These are phyloP conservation scores for Tigriopus japonicus DNA, from an alignment of 1,140 invertebrate genomes.

Conservation along the genomic window DNA sequence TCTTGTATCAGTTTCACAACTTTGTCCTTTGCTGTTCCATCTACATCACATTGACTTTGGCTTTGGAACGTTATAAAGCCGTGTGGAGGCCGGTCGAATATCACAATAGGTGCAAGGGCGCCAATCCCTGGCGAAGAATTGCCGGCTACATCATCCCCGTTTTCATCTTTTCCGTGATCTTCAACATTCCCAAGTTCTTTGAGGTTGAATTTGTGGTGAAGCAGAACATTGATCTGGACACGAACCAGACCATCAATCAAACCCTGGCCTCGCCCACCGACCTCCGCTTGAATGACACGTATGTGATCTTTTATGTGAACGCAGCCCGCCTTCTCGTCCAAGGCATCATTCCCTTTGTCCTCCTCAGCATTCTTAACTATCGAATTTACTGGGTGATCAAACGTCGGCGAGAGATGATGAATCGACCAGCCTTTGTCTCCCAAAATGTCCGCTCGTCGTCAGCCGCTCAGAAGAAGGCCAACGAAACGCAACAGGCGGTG, in stretches of 20 bases:
- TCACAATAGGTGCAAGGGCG: background rate
- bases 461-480: background rate
- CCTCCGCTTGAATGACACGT: slow-evolving; percentile 1
- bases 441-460: background rate
- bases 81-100: slow-evolving; percentile 9
- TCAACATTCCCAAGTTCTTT: slow-evolving; percentile 3
- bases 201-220: slow-evolving; percentile 2
- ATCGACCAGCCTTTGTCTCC: background rate
- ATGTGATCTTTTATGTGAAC: slow-evolving; percentile 5
- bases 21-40: slow-evolving; percentile 1
- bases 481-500: background rate
- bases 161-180: slow-evolving; percentile 5
- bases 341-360: slow-evolving; percentile 9
- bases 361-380: background rate
- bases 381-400: slow-evolving; percentile 11
- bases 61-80: slow-evolving; percentile 4
- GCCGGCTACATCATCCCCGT: slow-evolving; percentile 1
- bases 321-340: background rate
- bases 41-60: background rate
- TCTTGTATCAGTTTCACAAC: slow-evolving; percentile 8
- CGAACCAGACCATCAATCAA: background rate
- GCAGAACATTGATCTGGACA: background rate
- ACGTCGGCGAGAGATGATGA: slow-evolving; percentile 1
- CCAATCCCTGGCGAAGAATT: slow-evolving; percentile 4
- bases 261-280: background rate